Percentiles rank a stretch among this genome's conserved stretches.
phyloP scores from a whole-genome alignment of 2,113 vertebrate genomes.

The Brachyhypopomus gauderio region DNA sequence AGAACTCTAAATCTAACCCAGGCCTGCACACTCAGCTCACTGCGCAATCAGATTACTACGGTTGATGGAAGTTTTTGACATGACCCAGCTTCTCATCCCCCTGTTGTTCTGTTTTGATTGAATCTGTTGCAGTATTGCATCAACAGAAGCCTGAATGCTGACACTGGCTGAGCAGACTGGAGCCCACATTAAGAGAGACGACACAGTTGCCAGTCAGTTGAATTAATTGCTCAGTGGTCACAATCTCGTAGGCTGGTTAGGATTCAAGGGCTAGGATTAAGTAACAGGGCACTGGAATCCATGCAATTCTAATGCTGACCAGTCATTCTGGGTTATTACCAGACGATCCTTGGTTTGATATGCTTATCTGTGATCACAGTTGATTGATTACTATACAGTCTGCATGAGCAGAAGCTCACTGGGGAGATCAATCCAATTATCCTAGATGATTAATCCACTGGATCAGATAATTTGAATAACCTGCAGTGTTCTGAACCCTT shows the following conservation, averaged over 20 bases:
- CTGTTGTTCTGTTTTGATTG: slow-evolving; percentile 45
- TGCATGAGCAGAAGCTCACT: too few species aligned
- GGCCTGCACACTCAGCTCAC: neutral
- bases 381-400: too few species aligned
- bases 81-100: slow-evolving; percentile 21
- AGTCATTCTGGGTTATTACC: too few species aligned
- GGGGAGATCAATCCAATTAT: neutral
- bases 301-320: too few species aligned
- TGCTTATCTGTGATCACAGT: too few species aligned
- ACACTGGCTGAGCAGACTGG: slow-evolving; percentile 54
- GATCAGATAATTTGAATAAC: neutral
- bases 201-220: too few species aligned
- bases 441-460: neutral
- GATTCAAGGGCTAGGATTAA: too few species aligned
- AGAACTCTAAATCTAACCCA: neutral
- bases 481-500: neutral
- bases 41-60: neutral
- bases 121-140: slow-evolving; percentile 45
- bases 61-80: slow-evolving; percentile 9
- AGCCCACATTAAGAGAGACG: slow-evolving; percentile 46
- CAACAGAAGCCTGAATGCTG: slow-evolving; percentile 54
- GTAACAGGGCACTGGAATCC: too few species aligned
- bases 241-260: too few species aligned
- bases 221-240: too few species aligned
- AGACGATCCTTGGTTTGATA: too few species aligned